A percentile compares a stretch with the other conserved stretches of the same genome.
Evolutionary conservation across 2,888 invertebrate genomes (phyloP).

Genomic region (Melinaea menophilus): DNA sequence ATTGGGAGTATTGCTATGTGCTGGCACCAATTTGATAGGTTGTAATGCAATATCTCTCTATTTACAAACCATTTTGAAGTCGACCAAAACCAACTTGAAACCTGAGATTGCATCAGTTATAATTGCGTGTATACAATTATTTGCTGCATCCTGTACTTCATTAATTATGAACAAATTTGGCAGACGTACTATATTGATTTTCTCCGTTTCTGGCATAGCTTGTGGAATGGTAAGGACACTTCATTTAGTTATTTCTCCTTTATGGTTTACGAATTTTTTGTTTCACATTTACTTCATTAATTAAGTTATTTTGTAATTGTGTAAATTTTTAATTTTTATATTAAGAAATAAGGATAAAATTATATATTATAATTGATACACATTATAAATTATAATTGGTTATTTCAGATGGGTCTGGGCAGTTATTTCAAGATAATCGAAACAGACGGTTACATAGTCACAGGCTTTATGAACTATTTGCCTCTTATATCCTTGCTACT

Average conservation of each 20-base stretch:
- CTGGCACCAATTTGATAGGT: conserved; percentile 44
- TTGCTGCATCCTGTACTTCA: conserved; percentile 47
- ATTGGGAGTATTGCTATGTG: conserved; percentile 36
- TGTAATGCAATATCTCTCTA: conserved; percentile 54
- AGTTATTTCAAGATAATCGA: conserved; percentile 20
- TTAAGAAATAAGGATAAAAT: no score
- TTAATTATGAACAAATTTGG: conserved; percentile 46
- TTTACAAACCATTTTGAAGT: conserved; percentile 53
- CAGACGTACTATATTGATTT: conserved; percentile 42
- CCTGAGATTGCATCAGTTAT: conserved; percentile 51
- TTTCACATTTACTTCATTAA: no score
- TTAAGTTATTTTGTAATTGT: no score
- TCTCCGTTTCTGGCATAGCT: conserved; percentile 37
- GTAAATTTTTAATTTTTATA: no score
- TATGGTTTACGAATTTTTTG: no score
- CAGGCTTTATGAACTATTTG: conserved; percentile 33
- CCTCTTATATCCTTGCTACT: conserved; percentile 35
- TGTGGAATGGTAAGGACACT: conserved; percentile 43
- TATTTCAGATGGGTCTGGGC: conserved; percentile 32
- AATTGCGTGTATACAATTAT: conserved; percentile 51
- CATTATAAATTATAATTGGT: neutral
- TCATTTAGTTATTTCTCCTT: no score
- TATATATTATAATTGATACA: no score
- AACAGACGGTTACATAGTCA: conserved; percentile 9
- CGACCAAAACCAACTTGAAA: conserved; percentile 48